These are phyloP conservation scores for Lepidochitona cinerea DNA, from an alignment of 2,888 invertebrate species.

Conservation along the genomic window DNA sequence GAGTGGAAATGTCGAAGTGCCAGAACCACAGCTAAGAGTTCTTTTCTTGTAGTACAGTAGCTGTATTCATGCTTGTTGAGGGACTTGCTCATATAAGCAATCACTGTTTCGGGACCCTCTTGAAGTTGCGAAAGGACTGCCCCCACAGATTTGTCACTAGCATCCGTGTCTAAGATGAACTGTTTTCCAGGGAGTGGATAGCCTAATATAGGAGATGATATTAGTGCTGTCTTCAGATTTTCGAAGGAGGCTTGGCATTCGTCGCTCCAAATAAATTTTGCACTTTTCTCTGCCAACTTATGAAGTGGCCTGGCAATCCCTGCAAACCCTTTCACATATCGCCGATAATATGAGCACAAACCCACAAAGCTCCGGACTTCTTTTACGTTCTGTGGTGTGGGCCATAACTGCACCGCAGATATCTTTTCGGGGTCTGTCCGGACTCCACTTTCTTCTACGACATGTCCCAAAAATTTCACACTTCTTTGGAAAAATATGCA, in stretches of 20 bases:
- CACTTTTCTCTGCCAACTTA: constrained; percentile 17
- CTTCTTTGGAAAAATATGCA: background rate
- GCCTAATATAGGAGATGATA: constrained; percentile 7
- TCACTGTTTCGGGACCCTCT: constrained; percentile 17
- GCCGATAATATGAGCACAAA: constrained; percentile 19
- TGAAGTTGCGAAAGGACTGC: constrained; percentile 25
- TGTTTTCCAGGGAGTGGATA: constrained; percentile 15
- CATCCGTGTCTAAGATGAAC: constrained; percentile 27
- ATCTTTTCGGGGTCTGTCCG: constrained; percentile 20
- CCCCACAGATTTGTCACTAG: constrained; percentile 19
- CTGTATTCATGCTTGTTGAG: constrained; percentile 24
- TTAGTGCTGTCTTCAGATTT: background rate
- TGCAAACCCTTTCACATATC: constrained; percentile 20
- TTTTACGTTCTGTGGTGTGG: constrained; percentile 11
- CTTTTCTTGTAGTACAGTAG: constrained; percentile 24
- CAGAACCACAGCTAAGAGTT: constrained; percentile 29
- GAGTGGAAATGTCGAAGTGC: constrained; percentile 24
- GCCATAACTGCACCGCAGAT: constrained; percentile 16
- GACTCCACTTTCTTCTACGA: constrained; percentile 17
- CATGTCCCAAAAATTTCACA: constrained; percentile 19
- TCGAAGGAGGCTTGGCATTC: constrained; percentile 18
- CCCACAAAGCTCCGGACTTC: constrained; percentile 22
- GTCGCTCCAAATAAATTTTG: constrained; percentile 14
- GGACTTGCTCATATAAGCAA: constrained; percentile 28
- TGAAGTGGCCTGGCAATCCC: constrained; percentile 24